A percentile compares a stretch with the other conserved stretches of the same genome.
Evolutionary conservation across 53 echinoderm and acorn worm species (phyloP).

Genomic region (Astropecten irregularis): DNA sequence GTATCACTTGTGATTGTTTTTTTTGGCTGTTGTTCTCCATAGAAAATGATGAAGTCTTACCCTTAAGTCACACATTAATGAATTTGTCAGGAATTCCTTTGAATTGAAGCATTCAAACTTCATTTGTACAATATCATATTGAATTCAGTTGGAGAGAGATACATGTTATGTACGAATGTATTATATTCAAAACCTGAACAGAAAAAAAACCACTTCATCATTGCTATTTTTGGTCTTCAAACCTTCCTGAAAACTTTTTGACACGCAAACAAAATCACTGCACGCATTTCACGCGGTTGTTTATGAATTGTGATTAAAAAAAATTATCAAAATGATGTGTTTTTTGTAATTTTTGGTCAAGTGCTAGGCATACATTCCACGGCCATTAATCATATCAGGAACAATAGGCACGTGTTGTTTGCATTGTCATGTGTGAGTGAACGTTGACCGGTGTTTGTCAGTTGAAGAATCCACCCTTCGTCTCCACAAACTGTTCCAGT

Average conservation of each 20-base stretch:
- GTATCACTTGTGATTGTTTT: too few species aligned
- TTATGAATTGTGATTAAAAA: too few species aligned
- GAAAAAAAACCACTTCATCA: not conserved
- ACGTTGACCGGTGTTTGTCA: not conserved
- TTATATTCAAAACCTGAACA: too few species aligned
- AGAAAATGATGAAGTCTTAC: too few species aligned
- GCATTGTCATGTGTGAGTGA: not conserved
- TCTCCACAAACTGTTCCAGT: too few species aligned
- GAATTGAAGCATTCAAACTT: too few species aligned
- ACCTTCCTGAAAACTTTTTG: conserved; percentile 2
- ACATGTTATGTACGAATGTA: too few species aligned
- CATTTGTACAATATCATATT: too few species aligned
- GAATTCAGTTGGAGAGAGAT: too few species aligned
- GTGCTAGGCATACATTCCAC: conserved; percentile 10
- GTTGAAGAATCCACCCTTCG: not conserved
- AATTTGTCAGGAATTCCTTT: too few species aligned
- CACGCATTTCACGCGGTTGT: not conserved
- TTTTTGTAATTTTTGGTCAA: not conserved
- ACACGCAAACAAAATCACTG: not conserved
- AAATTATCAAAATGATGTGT: conserved; percentile 12
- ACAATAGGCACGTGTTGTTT: not conserved
- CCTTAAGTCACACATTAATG: too few species aligned
- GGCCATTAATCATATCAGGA: conserved; percentile 23
- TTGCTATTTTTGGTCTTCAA: conserved; percentile 16
- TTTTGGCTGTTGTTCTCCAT: too few species aligned